These are phyloP conservation scores for Gastrophryne carolinensis DNA, from an alignment of 2,797 vertebrate species.

Conservation along the genomic window DNA sequence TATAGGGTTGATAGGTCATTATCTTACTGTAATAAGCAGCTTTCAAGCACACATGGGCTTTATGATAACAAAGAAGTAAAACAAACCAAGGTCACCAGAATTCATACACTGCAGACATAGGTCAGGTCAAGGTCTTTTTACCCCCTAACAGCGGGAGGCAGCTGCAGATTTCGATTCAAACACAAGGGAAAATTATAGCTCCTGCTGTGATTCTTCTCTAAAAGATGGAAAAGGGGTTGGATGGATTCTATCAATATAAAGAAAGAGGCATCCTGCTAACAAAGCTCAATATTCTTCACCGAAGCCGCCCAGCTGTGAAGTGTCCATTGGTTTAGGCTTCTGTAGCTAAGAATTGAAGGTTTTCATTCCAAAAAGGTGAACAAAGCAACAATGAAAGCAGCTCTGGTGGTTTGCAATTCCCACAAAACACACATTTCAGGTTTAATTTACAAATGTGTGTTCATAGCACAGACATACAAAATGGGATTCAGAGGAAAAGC, in stretches of 20 bases:
- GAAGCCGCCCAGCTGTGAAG: conserved; percentile 39
- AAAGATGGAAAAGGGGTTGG: conserved; percentile 14
- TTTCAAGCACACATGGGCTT: too few species aligned
- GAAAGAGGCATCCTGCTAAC: conserved; percentile 31
- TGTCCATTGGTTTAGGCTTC: conserved; percentile 32
- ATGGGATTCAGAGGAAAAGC: too few species aligned
- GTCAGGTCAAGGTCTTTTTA: conserved; percentile 11
- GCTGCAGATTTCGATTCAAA: conserved; percentile 13
- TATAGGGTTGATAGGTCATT: too few species aligned
- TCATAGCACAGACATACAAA: too few species aligned
- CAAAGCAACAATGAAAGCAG: conserved; percentile 33
- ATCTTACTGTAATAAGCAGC: too few species aligned
- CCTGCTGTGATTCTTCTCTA: conserved; percentile 19
- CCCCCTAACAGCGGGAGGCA: conserved; percentile 22
- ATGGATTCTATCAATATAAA: conserved; percentile 15
- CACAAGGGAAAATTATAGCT: conserved; percentile 32
- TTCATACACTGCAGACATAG: neutral
- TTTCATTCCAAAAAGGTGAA: conserved; percentile 35
- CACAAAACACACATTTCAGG: conserved; percentile 25
- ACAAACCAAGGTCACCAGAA: conserved; percentile 6
- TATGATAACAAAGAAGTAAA: neutral
- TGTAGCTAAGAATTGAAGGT: conserved; percentile 34
- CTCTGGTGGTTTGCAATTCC: conserved; percentile 32
- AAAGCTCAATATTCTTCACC: conserved; percentile 26
- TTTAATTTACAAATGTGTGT: conserved; percentile 18